Conservation (phyloP, 2,888 invertebrate genomes). For the Limnephilus marmoratus region DNA sequence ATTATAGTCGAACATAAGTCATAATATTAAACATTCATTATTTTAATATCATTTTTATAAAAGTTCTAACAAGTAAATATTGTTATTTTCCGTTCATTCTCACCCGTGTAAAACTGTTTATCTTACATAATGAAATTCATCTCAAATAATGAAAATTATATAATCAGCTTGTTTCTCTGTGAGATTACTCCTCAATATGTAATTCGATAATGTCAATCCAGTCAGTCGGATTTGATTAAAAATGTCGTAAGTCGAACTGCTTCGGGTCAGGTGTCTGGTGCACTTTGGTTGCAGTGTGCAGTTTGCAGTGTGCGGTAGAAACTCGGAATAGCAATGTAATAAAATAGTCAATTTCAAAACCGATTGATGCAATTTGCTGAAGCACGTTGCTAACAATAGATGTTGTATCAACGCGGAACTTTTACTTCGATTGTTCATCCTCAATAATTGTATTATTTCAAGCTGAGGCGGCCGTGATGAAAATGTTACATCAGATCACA, state of each 20-base stretch:
- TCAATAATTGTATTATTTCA: constrained; percentile 10
- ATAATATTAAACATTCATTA: neutral
- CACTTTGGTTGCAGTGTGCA: neutral
- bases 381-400: neutral
- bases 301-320: neutral
- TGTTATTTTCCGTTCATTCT: neutral
- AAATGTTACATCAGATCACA: neutral
- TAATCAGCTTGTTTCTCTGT: neutral
- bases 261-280: neutral
- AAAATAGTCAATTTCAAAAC: constrained; percentile 6
- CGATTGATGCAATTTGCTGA: constrained; percentile 9
- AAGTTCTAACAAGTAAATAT: neutral
- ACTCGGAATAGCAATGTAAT: neutral
- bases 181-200: constrained; percentile 2
- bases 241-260: neutral
- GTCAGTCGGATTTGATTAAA: constrained; percentile 17
- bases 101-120: neutral
- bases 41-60: neutral
- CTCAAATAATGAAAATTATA: neutral
- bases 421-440: neutral
- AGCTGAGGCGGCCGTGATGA: constrained; percentile 1
- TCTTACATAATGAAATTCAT: neutral
- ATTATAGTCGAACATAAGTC: neutral
- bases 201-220: constrained; percentile 20
- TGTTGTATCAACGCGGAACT: constrained; percentile 1